Conservation (phyloP, 2,113 vertebrate species). For the Zosterops borbonicus region DNA sequence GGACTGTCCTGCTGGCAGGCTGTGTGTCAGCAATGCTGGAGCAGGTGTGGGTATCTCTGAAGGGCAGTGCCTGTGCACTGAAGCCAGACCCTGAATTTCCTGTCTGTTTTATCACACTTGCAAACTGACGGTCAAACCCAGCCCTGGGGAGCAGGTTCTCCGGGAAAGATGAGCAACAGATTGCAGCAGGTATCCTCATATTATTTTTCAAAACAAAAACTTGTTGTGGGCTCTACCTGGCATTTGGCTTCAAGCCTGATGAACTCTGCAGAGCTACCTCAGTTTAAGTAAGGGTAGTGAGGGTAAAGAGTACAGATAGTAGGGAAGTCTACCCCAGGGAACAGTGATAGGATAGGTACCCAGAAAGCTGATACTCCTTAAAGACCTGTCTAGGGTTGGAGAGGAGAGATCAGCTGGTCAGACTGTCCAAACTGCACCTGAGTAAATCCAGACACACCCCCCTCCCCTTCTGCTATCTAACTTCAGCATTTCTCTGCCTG, state of each 20-base stretch:
- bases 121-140: background rate
- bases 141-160: background rate
- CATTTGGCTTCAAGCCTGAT: background rate
- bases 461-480: background rate
- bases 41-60: background rate
- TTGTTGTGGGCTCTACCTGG: background rate
- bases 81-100: conserved; percentile 33
- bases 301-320: background rate
- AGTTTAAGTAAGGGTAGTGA: background rate
- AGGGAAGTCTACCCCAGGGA: background rate
- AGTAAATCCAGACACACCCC: background rate
- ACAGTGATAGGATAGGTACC: background rate
- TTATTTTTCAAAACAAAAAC: background rate
- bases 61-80: background rate
- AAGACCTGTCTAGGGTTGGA: background rate
- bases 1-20: background rate
- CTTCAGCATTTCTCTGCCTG: background rate
- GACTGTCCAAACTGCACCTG: background rate
- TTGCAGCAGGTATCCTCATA: background rate
- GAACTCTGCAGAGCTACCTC: background rate
- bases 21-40: background rate
- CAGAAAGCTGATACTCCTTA: background rate
- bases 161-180: background rate
- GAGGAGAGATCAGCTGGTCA: background rate
- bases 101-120: conserved; percentile 22